phyloP scores from a whole-genome alignment of 2,888 invertebrate species.

The Meiosimyza platycephala region DNA sequence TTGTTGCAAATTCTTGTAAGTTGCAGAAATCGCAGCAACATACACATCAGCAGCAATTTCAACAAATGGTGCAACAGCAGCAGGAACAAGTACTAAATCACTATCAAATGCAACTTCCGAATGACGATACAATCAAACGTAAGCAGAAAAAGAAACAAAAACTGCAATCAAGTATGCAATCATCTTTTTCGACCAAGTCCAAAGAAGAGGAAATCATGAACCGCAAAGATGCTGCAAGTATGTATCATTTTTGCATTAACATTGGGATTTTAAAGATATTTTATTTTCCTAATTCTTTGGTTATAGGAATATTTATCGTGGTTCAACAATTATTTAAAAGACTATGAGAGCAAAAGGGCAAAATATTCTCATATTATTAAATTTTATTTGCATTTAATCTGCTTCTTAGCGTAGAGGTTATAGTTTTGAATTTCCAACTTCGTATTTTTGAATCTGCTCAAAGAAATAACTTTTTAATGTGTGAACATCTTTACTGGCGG shows the following conservation, averaged over 20 bases:
- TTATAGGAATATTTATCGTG: no score
- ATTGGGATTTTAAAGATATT: no score
- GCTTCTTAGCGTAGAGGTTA: no score
- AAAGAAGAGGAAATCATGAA: constrained; percentile 49
- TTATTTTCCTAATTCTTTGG: no score
- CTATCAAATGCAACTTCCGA: background rate
- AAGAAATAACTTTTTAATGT: no score
- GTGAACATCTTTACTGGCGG: no score
- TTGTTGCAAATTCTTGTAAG: constrained; percentile 33
- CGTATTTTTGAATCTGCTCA: no score
- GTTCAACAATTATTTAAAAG: no score
- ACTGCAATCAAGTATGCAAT: constrained; percentile 2
- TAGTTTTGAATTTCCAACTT: no score
- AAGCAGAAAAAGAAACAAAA: constrained; percentile 15
- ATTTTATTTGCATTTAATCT: no score
- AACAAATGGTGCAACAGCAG: constrained; percentile 50
- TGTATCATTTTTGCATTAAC: constrained; percentile 42
- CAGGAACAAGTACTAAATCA: constrained; percentile 9
- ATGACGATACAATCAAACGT: background rate
- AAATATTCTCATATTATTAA: no score
- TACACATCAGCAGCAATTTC: constrained; percentile 33
- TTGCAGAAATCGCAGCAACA: constrained; percentile 42
- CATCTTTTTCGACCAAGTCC: constrained; percentile 2
- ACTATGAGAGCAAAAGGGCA: no score
- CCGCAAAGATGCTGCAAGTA: constrained; percentile 54